Base-by-base conservation (phyloP, 2,113 vertebrate genomes). In the Dicrurus megarhynchus region DNA sequence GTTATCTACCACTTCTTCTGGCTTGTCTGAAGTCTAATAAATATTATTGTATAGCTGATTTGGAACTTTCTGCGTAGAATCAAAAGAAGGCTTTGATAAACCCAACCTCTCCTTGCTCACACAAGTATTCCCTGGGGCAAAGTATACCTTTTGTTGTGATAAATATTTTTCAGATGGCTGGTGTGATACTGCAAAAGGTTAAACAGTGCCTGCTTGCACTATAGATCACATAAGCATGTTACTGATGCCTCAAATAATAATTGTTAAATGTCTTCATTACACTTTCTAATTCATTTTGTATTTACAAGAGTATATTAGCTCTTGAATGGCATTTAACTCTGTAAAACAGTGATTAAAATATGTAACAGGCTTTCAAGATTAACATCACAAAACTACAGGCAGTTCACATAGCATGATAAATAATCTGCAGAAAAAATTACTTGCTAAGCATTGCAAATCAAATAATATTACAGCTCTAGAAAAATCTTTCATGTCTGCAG, bases 381-480 rank as follows among this genome's bases (percentile, higher is more conserved):
- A 85, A 53, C 70, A 80, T 55, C 37, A 27, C 10, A 23, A 27
- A 84, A 55, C 21, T 35, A 79, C 32, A 67, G 35, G 35, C 69
- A 68, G 65, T 27, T 87, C 18, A 11, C 5, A 8, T 26, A 55
- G 60, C 42, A 56, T 17, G 30, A 76, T 37, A 83, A 85, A 90
- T 52, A 42, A 87, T 42, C 28, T 90, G 37, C 26, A 67, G 84
- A 52, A 88, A 93, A 77, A 85, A 71, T 11, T 32, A 95, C 77
- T 96, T 90, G 68, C 37, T 76, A 68, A 71, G 44, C 37, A 71
- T 50, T 93, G 59, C 59, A 93, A 96, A 95, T 95, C 68, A 93
- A 92, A 82, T 78, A 64, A 55, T 61, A 55, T 59, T 83, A 49
- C 79, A 90, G 52, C 27, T 68, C 32, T 50, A 65, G 73, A 93